Base-by-base conservation (phyloP, 2,888 invertebrate species). In the Oxycera nigricornis region DNA sequence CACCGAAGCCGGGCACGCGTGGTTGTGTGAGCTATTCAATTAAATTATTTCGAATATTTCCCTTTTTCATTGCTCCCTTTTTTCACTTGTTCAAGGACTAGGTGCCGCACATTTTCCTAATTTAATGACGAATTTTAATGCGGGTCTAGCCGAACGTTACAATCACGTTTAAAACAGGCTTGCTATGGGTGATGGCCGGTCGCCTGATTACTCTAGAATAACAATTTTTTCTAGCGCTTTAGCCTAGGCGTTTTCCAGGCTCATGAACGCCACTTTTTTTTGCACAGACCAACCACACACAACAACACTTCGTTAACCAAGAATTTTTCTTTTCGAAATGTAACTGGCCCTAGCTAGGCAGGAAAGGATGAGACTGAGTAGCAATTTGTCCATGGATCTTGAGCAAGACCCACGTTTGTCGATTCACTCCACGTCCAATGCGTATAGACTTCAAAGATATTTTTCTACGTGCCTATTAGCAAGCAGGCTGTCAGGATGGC, bases 371-470 rank as follows among this genome's bases (percentile, higher is more conserved):
- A 7, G 35, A 35, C 11, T 55, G 55, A 22, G 2, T 22, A 74
- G 65, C 76, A 76, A 76, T 76, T 76, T 76, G 76, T 74, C 73
- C 74, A 61, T 31, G 73, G 73, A 41, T 50, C 73, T 73, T 70
- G 61, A 61, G 52, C 31, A 39, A 41, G 73, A 74, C 46, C 59
- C 55, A 55, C 68, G 46, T 70, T 74, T 76, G 52, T 39, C 52
- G 41, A 76, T 76, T 74, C 76, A 41, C 9, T 20, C 73, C 76
- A 76, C 76, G 76, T 76, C 73, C 76, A 24, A 28, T 73, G 62
- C 68, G 74, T 76, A 76, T 74, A 74, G 76, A 76, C 76, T 76
- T 76, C 74, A 76, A 76, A 76, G 76, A 76, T 76, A 76, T 74
- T 74, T 76, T 76, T 76, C 73, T 76, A 76, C 76, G 76, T 76